Conservation (phyloP, 2,888 invertebrate species). For the Chymomyza fuscimana region DNA sequence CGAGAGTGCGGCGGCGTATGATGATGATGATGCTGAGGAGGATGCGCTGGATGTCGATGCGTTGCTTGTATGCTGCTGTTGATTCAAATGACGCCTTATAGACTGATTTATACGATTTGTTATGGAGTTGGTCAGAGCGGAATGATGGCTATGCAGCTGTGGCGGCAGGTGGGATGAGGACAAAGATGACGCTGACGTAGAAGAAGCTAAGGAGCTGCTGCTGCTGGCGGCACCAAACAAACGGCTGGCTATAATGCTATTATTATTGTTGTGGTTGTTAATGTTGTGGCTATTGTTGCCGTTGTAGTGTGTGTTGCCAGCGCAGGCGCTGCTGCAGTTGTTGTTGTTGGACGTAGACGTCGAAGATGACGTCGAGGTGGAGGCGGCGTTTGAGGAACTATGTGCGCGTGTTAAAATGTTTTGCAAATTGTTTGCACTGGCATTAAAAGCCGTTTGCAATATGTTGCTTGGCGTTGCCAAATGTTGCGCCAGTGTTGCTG, state of each 20-base stretch:
- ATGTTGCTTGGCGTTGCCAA: conserved; percentile 73
- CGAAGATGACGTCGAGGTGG: conserved; percentile 34
- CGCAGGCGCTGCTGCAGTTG: conserved; percentile 68
- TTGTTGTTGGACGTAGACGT: conserved; percentile 38
- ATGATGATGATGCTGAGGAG: conserved; percentile 23
- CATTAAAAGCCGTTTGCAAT: conserved; percentile 67
- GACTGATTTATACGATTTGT: conserved; percentile 77
- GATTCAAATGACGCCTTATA: conserved; percentile 76
- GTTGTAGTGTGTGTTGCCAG: conserved; percentile 70
- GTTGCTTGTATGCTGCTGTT: conserved; percentile 60
- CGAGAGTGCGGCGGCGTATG: conserved; percentile 35
- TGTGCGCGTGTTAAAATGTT: conserved; percentile 68
- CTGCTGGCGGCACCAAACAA: conserved; percentile 53
- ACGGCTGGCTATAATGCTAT: conserved; percentile 76
- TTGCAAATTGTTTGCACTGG: conserved; percentile 63
- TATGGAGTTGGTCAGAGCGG: conserved; percentile 75
- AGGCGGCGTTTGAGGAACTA: conserved; percentile 55
- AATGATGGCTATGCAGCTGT: conserved; percentile 56
- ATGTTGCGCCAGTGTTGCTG: conserved; percentile 74
- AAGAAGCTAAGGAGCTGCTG: conserved; percentile 10
- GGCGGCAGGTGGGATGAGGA: conserved; percentile 43
- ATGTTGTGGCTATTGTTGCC: conserved; percentile 56
- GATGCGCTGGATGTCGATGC: conserved; percentile 24
- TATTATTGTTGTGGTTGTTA: conserved; percentile 47
- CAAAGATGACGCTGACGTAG: conserved; percentile 10